A percentile compares a stretch with the other conserved stretches of the same genome.
Evolutionary conservation across 2,888 invertebrate species (phyloP).

Genomic region (Agrotis puta): DNA sequence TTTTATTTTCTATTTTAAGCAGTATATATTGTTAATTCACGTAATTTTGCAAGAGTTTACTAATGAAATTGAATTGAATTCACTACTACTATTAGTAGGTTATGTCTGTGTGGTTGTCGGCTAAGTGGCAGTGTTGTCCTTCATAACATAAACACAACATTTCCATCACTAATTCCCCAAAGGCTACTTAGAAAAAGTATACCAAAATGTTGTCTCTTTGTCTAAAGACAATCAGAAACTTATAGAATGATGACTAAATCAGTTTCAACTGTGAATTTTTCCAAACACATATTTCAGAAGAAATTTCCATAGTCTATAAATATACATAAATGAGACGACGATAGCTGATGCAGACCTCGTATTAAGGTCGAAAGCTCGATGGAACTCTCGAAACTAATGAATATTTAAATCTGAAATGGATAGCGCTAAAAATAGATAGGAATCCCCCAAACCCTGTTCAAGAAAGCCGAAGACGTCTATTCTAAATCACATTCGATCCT

Average conservation of each 20-base stretch:
- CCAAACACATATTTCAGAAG: not conserved
- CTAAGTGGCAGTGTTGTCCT: too few species aligned
- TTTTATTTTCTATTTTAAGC: too few species aligned
- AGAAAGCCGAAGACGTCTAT: not conserved
- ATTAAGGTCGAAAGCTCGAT: conserved; percentile 5
- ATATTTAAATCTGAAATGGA: conserved; percentile 29
- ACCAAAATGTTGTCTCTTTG: too few species aligned
- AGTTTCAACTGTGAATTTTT: not conserved
- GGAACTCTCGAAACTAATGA: not conserved
- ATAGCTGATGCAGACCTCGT: not conserved
- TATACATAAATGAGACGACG: not conserved
- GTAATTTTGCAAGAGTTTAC: too few species aligned
- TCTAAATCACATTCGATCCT: conserved; percentile 14
- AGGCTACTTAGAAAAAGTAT: too few species aligned
- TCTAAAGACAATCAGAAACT: not conserved
- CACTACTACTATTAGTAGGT: too few species aligned
- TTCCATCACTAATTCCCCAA: too few species aligned
- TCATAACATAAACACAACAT: too few species aligned
- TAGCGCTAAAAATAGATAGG: conserved; percentile 15
- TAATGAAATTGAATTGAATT: too few species aligned
- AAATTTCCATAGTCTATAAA: not conserved
- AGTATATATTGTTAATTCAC: too few species aligned
- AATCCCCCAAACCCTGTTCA: not conserved
- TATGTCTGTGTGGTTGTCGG: too few species aligned
- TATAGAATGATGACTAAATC: not conserved